These are phyloP conservation scores for Scaptomyza cyrtandrae DNA, from an alignment of 2,888 invertebrate species.

Conservation along the genomic window DNA sequence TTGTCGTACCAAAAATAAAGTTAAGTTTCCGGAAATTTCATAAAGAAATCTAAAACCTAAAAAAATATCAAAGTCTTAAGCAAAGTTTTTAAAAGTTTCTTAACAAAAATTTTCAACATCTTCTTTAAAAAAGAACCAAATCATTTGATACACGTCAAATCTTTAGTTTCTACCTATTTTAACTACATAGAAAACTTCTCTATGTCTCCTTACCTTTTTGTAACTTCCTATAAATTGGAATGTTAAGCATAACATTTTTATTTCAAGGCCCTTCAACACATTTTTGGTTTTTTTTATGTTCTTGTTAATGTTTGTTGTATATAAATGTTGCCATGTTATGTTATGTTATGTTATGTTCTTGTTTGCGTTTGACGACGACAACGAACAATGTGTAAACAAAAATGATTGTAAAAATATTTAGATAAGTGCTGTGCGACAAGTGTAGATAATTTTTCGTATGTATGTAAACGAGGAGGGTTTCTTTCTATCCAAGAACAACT, in stretches of 20 bases:
- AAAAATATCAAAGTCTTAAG: no score
- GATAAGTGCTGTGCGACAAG: conserved; percentile 60
- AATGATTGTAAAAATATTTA: conserved; percentile 63
- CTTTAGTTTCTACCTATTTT: background rate
- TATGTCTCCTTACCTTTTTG: background rate
- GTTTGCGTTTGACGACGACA: conserved; percentile 9
- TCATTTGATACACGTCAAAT: no score
- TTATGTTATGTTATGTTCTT: conserved; percentile 1
- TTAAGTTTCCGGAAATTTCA: no score
- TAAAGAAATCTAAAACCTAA: no score
- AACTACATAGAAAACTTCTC: background rate
- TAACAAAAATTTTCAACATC: background rate
- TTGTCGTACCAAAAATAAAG: no score
- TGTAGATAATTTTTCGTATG: conserved; percentile 30
- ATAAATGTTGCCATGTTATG: background rate
- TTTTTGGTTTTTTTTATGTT: conserved; percentile 9
- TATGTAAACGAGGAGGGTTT: background rate
- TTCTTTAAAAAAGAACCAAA: no score
- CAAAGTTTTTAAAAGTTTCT: background rate
- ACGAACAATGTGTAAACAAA: conserved; percentile 53
- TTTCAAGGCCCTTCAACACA: conserved; percentile 25
- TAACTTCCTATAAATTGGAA: conserved; percentile 23
- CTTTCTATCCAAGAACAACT: background rate
- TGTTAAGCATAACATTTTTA: conserved; percentile 19
- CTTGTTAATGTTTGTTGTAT: conserved; percentile 3